Conservation (phyloP, 2,113 vertebrate genomes). For the Rhipidura dahli region DNA sequence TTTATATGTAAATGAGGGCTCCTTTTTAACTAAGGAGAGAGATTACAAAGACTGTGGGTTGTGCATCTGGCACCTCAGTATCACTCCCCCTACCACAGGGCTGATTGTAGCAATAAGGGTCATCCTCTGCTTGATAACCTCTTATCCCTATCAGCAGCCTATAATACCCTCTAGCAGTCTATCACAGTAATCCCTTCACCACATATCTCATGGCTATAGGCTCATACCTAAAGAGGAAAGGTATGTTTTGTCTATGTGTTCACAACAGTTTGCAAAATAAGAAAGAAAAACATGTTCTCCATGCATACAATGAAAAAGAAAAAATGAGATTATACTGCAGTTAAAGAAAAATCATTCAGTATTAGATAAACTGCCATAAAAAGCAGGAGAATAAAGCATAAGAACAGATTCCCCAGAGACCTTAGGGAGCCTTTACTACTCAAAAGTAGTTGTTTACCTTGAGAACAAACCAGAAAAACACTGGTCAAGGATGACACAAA, state of each 20-base stretch:
- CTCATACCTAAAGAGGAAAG: neutral
- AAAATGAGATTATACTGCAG: neutral
- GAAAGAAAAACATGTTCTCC: neutral
- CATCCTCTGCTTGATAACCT: neutral
- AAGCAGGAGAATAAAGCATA: neutral
- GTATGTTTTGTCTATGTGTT: neutral
- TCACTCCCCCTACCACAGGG: neutral
- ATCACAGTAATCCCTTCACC: neutral
- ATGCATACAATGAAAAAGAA: neutral
- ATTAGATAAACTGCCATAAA: neutral
- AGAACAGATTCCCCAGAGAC: neutral
- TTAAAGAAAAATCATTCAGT: neutral
- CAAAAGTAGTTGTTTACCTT: neutral
- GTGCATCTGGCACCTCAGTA: neutral
- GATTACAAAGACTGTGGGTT: neutral
- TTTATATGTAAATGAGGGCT: neutral
- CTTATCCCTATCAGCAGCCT: neutral
- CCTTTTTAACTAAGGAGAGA: accelerated
- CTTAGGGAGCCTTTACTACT: neutral
- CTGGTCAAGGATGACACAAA: neutral
- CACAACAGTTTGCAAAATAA: neutral
- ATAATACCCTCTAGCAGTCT: too few relatives aligned
- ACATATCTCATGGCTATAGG: neutral
- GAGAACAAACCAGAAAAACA: neutral
- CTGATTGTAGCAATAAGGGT: neutral